Evolutionary conservation across 2,797 vertebrate species (phyloP), one percentile per base, ranked within the genome.

Genomic region (Chrysolophus pictus): DNA sequence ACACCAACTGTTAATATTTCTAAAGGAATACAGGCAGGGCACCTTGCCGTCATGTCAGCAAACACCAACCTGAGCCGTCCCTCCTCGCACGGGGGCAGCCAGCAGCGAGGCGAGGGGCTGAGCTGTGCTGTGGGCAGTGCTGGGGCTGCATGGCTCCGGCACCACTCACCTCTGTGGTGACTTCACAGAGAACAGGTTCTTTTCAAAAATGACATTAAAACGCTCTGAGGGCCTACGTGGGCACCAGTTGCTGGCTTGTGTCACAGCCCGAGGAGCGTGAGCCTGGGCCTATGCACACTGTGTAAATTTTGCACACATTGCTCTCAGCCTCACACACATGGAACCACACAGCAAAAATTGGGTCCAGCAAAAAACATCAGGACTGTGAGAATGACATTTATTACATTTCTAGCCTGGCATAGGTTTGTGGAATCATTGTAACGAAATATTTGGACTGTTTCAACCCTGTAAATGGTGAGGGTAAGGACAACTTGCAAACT

Each of bases 391-490:
- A 81, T 8, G 23, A 44, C 23, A 39, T 77, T 69, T 81, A 56
- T 62, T 42, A 58, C 4, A 22, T 31, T 94, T 94, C 91, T 91
- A 26, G 31, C 72, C 74, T 84, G 79, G 72, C 82, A 51, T 78
- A 87, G 80, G 74, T 94, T 93, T 88, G 65, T 6, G 47, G 29
- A 26, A 65, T 29, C 3, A 51, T 92, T 94, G 23, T 83, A 2
- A 39, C 84, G 85, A 71, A 89, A 49, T 51, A 63, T 39, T 87
- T 87, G 67, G 63, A 94, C 94, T 18, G 70, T 93, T 93, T 94
- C 67, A 95, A 81, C 85, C 64, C 87, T 85, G 64, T 85, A 96
- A 96, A 88, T 86, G 85, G 91, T 87, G 88, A 91, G 81, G 69
- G 87, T 75, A 87, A 96, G 77, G 90, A 63, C 84, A 80, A 68